Evolutionary conservation across 1,140 invertebrate species (phyloP), one percentile per base, ranked within the genome.

Genomic region (Hyposmocoma kahamanoa): DNA sequence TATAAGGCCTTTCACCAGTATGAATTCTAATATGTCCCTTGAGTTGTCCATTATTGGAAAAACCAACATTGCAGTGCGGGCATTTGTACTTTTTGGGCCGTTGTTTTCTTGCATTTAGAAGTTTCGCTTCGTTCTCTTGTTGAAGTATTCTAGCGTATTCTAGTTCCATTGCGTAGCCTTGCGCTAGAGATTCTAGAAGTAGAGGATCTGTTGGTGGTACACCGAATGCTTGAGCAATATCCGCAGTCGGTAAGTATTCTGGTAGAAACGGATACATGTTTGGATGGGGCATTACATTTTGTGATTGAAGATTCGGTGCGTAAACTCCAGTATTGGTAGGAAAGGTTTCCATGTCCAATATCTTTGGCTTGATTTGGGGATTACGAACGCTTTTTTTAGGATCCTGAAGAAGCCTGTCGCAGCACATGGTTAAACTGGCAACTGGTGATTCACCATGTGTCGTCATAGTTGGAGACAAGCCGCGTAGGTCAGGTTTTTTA

Each of bases 31-130:
- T 90, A 69, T 98, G 96, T 47, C 96, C 96, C 75, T 94, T 96
- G 0, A 98, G 87, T 67, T 98, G 96, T 0, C 96, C 96, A 73
- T 97, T 97, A 73, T 97, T 98, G 22, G 94, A 96, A 71, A 97
- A 97, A 0, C 94, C 94, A 0, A 96, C 94, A 49, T 95, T 89
- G 71, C 96, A 97, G 65, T 95, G 92, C 0, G 94, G 93, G 75
- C 96, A 97, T 53, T 91, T 92, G 72, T 96, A 97, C 60, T 95
- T 94, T 75, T 97, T 97, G 0, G 95, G 95, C 3, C 96, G 86
- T 57, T 94, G 90, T 64, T 96, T 96, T 50, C 92, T 89, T 0
- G 89, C 87, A 50, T 88, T 90, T 3, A 91, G 53, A 0, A 90
- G 66, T 67, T 91, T 91, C 0, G 88, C 82, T 62, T 91, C 89